Evolutionary conservation across 35 echinoderm and acorn worm genomes (phyloP).

Genomic region (Diadema setosum): DNA sequence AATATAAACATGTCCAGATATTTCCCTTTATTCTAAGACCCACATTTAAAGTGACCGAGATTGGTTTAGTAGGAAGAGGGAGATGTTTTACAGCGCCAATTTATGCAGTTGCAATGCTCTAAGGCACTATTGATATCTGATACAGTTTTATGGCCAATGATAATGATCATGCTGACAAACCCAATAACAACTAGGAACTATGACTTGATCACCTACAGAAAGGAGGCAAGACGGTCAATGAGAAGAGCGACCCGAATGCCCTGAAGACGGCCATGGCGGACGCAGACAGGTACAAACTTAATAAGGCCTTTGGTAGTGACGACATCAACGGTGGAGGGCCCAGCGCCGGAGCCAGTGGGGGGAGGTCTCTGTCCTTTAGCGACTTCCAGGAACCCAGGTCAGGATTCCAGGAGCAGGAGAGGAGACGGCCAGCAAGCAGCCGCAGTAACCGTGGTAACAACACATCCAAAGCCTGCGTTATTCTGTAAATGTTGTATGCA

Average conservation of each 20-base stretch:
- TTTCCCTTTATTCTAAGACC: too few species aligned
- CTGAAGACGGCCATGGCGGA: conserved; percentile 84
- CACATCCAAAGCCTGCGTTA: background rate
- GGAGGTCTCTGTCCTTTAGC: background rate
- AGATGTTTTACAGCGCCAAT: too few species aligned
- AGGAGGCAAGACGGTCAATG: conserved; percentile 77
- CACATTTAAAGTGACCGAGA: too few species aligned
- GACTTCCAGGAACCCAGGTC: background rate
- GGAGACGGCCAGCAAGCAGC: background rate
- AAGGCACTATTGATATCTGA: too few species aligned
- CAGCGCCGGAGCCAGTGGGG: background rate
- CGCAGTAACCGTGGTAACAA: background rate
- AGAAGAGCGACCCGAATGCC: conserved; percentile 89
- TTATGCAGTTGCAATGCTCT: too few species aligned
- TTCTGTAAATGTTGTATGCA: too few species aligned
- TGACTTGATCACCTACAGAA: too few species aligned
- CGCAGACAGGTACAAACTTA: conserved; percentile 69
- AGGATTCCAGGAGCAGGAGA: background rate
- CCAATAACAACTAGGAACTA: too few species aligned
- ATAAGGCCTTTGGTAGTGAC: conserved; percentile 47
- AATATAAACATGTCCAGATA: too few species aligned
- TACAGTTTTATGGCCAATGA: too few species aligned
- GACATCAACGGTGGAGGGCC: background rate
- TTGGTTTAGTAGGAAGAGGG: too few species aligned
- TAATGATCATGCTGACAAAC: too few species aligned